Conservation (phyloP, 2,888 invertebrate species). For the Camponotus fellah region DNA sequence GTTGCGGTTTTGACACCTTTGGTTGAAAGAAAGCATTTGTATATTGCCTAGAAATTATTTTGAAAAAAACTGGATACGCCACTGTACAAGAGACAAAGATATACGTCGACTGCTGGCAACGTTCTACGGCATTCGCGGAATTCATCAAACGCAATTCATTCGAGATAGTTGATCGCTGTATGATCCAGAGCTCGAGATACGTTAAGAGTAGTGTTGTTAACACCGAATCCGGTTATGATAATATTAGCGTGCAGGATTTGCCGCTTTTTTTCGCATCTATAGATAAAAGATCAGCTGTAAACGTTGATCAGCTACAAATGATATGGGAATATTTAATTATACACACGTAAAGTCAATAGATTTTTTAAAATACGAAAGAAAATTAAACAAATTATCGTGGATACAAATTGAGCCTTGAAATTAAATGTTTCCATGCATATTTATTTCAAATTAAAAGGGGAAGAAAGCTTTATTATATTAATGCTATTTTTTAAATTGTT, state of each 20-base stretch:
- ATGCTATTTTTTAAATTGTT: background rate
- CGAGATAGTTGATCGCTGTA: conserved; percentile 56
- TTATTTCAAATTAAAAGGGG: background rate
- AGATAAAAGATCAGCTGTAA: conserved; percentile 36
- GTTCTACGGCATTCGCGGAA: conserved; percentile 63
- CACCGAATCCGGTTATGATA: conserved; percentile 49
- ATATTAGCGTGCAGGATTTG: conserved; percentile 30
- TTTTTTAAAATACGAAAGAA: background rate
- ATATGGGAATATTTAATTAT: conserved; percentile 18
- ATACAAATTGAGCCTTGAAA: background rate
- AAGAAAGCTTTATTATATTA: background rate
- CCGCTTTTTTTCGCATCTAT: conserved; percentile 17
- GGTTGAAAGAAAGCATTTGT: background rate
- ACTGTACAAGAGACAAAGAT: conserved; percentile 27
- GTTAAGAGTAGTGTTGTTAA: conserved; percentile 22
- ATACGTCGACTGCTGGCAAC: conserved; percentile 40
- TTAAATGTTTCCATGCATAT: background rate
- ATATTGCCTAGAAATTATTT: background rate
- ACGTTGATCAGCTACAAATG: background rate
- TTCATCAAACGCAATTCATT: conserved; percentile 58
- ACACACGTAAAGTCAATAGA: background rate
- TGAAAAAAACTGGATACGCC: conserved; percentile 38
- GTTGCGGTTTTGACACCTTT: background rate
- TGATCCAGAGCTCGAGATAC: conserved; percentile 16
- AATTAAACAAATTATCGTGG: background rate